A percentile compares a stretch with the other conserved stretches of the same genome.
These are phyloP conservation scores for Synanceia verrucosa DNA, from an alignment of 2,797 vertebrate species.

Conservation along the genomic window DNA sequence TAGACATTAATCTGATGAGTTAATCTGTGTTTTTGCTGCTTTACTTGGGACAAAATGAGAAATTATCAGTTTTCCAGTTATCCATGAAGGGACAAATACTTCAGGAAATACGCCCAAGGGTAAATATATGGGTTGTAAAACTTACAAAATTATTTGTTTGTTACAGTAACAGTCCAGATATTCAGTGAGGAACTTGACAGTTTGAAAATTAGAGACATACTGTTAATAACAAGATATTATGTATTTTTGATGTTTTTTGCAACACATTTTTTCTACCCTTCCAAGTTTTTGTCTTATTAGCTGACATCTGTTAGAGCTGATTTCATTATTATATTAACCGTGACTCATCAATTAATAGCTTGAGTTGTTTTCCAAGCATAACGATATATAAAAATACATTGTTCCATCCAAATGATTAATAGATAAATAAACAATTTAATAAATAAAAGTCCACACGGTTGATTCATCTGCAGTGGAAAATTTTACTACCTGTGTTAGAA, in stretches of 20 bases:
- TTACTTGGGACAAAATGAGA: background rate
- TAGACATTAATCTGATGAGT: too few relatives aligned
- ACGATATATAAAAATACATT: background rate
- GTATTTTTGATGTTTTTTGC: background rate
- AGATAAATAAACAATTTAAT: background rate
- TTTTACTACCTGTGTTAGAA: background rate
- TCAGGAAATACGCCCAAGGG: background rate
- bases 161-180: background rate
- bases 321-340: background rate
- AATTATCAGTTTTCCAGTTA: background rate
- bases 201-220: background rate
- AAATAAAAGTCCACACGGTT: background rate
- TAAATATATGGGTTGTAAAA: background rate
- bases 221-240: background rate
- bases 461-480: background rate
- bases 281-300: background rate
- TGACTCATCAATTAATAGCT: background rate
- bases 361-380: background rate
- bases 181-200: background rate
- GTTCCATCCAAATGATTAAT: background rate
- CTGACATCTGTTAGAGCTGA: background rate
- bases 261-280: background rate
- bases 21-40: constrained; percentile 9
- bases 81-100: background rate
- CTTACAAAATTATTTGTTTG: background rate